These are phyloP conservation scores for Colius striatus DNA, from an alignment of 2,113 vertebrate genomes.

Conservation along the genomic window DNA sequence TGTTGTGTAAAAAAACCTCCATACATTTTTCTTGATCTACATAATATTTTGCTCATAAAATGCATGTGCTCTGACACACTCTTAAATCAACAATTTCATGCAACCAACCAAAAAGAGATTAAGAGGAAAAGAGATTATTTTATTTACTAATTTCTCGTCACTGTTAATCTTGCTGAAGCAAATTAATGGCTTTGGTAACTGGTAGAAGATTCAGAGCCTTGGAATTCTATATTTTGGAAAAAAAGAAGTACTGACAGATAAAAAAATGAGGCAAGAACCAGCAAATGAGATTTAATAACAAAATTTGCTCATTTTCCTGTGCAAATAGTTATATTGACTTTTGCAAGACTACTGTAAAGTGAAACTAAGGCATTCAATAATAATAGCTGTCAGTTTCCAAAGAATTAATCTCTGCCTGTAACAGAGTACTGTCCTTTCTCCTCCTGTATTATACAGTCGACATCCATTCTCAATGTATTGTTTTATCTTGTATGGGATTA, in stretches of 20 bases:
- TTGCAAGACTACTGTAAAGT: background rate
- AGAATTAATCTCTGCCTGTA: background rate
- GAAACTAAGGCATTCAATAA: background rate
- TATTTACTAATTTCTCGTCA: background rate
- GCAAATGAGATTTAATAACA: background rate
- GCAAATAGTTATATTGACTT: constrained; percentile 2
- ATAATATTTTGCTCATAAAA: background rate
- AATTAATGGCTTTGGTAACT: background rate
- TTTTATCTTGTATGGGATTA: background rate
- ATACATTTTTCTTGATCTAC: background rate
- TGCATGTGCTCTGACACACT: background rate
- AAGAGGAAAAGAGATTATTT: background rate
- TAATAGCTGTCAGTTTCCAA: background rate
- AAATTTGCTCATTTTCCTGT: background rate
- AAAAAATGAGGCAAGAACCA: background rate
- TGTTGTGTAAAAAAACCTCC: background rate
- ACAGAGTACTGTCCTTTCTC: background rate
- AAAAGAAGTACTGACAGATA: background rate
- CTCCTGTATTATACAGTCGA: background rate
- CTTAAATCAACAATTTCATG: background rate
- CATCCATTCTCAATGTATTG: background rate
- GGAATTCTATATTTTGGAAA: background rate
- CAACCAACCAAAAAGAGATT: background rate
- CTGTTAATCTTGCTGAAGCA: background rate
- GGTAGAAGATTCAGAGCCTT: background rate